Evolutionary conservation across 92 coral and sea anemone genomes (phyloP), one percentile per base, ranked within the genome.

Genomic region (Scolanthus callimorphus): DNA sequence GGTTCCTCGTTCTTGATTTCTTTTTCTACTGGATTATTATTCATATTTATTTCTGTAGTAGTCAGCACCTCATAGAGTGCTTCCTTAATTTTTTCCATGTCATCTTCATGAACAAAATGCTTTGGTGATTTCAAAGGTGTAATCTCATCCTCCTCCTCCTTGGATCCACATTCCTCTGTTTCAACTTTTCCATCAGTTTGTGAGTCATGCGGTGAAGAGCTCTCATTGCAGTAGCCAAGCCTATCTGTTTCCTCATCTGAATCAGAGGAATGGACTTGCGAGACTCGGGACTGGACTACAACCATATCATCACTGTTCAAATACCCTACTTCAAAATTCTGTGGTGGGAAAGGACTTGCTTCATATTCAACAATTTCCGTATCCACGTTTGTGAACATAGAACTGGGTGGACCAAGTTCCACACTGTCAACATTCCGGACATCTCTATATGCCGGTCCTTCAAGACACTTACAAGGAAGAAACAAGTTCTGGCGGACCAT

Each of bases 391-490:
- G 77, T 63, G 50, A 66, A 84, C n/a, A 67, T 38, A 0, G 89
- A 74, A 60, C 74, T 78, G 0, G 90, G 67, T 0, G 90, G 67
- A 13, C 86, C 90, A 1, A 88, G 70, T 48, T 88, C 96, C 19
- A 88, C 78, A 62, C 77, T 83, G 52, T 88, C 83, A 2, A 73
- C 39, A 15, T 77, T 70, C 20, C 66, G 67, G 13, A 78, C 96
- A 21, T 83, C 96, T 0, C 82, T 70, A 47, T 74, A 88, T 11
- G 54, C 54, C 9, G 90, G 80, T 17, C 64, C 52, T 24, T 83
- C 61, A 23, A 83, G 31, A 60, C 96, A 88, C 57, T 88, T 88
- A 70, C 96, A 88, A 1, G 90, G 80, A 43, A 53, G 57, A 51
- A 83, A 52, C 37, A 83, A 53, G 28, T 78, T 85, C 59, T 83